Conservation (phyloP, 2,797 vertebrate genomes). For the Salmo trutta region DNA sequence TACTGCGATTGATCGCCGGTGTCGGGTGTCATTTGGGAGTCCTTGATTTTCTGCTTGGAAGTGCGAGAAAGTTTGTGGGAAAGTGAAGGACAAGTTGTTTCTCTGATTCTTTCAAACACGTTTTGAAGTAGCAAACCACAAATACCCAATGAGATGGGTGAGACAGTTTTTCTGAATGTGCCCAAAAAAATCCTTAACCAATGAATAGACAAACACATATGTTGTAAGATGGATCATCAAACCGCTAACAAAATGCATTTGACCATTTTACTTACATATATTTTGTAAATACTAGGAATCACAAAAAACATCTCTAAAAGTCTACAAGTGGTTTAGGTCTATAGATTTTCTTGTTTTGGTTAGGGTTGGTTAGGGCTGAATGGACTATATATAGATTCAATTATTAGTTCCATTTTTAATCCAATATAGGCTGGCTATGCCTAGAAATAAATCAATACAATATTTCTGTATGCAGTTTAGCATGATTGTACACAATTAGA, state of each 20-base stretch:
- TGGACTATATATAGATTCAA: too few species aligned
- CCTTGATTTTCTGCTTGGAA: conserved; percentile 24
- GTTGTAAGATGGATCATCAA: background rate
- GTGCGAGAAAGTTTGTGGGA: conserved; percentile 11
- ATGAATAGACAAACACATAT: background rate
- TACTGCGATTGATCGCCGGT: conserved; percentile 64
- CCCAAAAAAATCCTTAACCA: background rate
- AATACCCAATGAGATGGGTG: background rate
- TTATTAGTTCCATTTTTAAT: too few species aligned
- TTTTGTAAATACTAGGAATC: too few species aligned
- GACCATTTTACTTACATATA: background rate
- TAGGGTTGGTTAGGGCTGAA: too few species aligned
- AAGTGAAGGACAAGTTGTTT: background rate
- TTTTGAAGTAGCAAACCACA: background rate
- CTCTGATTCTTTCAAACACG: too few species aligned
- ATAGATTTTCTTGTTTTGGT: too few species aligned
- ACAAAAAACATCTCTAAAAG: too few species aligned
- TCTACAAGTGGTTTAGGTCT: too few species aligned
- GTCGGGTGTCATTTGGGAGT: conserved; percentile 69
- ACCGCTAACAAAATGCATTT: background rate
- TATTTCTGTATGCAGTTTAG: too few species aligned
- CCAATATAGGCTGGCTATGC: too few species aligned
- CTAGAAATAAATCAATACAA: too few species aligned
- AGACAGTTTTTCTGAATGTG: background rate
- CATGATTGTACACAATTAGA: too few species aligned